phyloP scores from a whole-genome alignment of 2,113 vertebrate genomes.

The Caretta caretta region DNA sequence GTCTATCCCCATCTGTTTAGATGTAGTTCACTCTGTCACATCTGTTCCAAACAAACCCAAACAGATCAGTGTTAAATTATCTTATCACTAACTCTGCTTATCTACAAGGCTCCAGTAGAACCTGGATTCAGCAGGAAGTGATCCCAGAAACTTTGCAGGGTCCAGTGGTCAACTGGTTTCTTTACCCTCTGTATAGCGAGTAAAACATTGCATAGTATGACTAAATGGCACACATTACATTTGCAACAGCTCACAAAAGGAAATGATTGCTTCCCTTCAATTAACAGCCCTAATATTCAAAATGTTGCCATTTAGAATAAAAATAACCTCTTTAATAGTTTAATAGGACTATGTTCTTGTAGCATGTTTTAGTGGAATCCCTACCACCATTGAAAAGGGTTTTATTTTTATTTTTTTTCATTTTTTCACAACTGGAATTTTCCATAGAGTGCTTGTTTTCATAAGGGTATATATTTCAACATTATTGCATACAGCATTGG shows the following conservation, averaged over 20 bases:
- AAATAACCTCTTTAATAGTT: slow-evolving; percentile 73
- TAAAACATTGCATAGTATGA: rapidly evolving
- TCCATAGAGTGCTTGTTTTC: neutral
- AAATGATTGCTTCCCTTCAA: neutral
- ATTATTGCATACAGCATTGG: neutral
- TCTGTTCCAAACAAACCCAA: neutral
- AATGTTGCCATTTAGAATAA: neutral
- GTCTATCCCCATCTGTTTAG: neutral
- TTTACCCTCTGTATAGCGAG: neutral
- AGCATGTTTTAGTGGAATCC: slow-evolving; percentile 59
- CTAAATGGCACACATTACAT: neutral
- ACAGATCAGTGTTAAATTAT: neutral
- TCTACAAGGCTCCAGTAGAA: neutral
- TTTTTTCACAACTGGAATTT: slow-evolving; percentile 14
- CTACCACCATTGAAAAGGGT: slow-evolving; percentile 79
- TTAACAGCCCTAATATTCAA: neutral
- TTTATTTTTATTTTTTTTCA: slow-evolving; percentile 66
- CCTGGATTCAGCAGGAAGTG: neutral
- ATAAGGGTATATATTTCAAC: neutral
- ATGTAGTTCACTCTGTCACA: neutral
- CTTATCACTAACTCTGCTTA: neutral
- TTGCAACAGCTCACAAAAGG: neutral
- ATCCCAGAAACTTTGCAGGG: slow-evolving; percentile 25
- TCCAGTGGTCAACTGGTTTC: neutral
- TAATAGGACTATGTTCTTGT: slow-evolving; percentile 54